Evolutionary conservation across 2,888 invertebrate genomes (phyloP).

Genomic region (Limnephilus rhombicus): DNA sequence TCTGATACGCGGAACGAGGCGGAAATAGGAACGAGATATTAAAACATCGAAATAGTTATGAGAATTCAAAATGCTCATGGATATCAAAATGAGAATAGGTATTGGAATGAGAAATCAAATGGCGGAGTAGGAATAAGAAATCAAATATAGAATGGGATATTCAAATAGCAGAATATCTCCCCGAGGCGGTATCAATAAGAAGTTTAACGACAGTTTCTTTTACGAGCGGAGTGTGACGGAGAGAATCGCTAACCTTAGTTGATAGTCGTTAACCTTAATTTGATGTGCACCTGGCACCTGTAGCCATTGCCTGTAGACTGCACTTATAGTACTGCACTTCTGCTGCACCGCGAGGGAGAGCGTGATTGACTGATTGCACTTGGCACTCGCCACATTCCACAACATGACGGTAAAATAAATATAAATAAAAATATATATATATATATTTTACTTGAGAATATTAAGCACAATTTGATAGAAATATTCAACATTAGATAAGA

Average conservation of each 20-base stretch:
- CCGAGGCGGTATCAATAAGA: background rate
- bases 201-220: background rate
- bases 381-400: background rate
- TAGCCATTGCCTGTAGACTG: background rate
- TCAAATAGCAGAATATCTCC: background rate
- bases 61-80: background rate
- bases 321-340: background rate
- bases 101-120: background rate
- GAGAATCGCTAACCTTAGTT: background rate
- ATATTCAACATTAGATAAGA: no score
- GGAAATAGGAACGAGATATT: background rate
- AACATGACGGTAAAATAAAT: background rate
- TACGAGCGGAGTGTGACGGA: background rate
- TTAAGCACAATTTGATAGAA: no score
- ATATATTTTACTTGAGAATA: no score
- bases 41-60: background rate
- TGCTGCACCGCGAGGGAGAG: background rate
- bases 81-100: background rate
- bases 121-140: background rate
- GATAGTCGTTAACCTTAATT: slow-evolving; percentile 1
- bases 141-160: background rate
- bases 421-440: no score
- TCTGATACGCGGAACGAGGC: background rate
- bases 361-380: background rate
- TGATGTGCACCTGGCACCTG: background rate